Percentiles rank a stretch among this genome's conserved stretches.
phyloP scores from a whole-genome alignment of 2,888 invertebrate genomes.

The Hyppa rectilinea region DNA sequence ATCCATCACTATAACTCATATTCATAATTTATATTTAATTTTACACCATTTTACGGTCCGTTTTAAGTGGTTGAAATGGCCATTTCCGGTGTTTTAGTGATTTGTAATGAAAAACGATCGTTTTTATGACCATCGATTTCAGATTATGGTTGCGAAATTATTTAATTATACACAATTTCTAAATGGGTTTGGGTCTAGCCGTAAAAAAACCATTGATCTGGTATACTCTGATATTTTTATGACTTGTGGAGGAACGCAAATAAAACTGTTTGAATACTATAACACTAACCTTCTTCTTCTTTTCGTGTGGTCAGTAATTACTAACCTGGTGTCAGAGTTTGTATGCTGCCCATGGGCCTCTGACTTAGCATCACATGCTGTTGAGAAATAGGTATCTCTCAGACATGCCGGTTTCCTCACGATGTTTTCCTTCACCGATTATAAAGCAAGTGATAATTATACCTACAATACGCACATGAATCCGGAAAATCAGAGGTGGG shows the following conservation, averaged over 20 bases:
- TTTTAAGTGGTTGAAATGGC: conserved; percentile 67
- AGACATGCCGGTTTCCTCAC: too few species aligned
- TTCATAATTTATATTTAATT: conserved; percentile 70
- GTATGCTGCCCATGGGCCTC: too few species aligned
- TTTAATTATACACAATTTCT: conserved; percentile 56
- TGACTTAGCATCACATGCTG: too few species aligned
- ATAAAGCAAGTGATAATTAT: too few species aligned
- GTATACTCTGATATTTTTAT: conserved; percentile 24
- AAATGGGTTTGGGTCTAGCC: conserved; percentile 35
- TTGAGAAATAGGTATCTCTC: too few species aligned
- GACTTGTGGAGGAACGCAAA: not conserved
- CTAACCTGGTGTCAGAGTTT: too few species aligned
- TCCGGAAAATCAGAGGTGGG: too few species aligned
- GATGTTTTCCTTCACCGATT: too few species aligned
- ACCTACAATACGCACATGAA: too few species aligned
- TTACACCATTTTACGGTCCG: conserved; percentile 67
- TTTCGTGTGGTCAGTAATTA: too few species aligned
- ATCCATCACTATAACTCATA: conserved; percentile 59
- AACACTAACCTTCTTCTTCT: too few species aligned
- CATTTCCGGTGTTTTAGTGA: conserved; percentile 67
- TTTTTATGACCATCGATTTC: conserved; percentile 63
- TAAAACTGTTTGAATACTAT: not conserved
- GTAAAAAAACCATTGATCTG: conserved; percentile 31
- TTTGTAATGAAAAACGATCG: conserved; percentile 56
- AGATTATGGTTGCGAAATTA: conserved; percentile 63